Base-by-base conservation (phyloP, 1,140 invertebrate genomes). In the Riptortus pedestris region DNA sequence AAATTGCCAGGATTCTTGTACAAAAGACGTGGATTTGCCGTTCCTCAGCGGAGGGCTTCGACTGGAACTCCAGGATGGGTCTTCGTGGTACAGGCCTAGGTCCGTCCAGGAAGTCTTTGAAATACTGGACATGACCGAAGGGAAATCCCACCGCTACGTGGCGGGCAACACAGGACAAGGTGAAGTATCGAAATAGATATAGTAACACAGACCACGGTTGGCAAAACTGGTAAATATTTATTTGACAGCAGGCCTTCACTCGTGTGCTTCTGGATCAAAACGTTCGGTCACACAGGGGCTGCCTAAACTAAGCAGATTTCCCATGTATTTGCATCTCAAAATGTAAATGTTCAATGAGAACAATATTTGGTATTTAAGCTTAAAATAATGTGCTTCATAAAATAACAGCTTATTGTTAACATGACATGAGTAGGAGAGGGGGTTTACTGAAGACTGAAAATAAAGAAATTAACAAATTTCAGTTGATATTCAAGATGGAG, bases 131-230 rank as follows among this genome's bases (percentile, higher is more conserved):
- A 79, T 75, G 68, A 76, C 79, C 65, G 74, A 69, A 2, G 58
- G 69, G 2, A 70, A 73, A n/a, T 74, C 71, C 47, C 87, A 85
- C 67, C 76, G 78, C 66, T 68, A 86, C 5, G 76, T 86, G 5
- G 81, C 83, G 27, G 85, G 85, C 33, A 85, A 86, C 69, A 87
- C 85, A 1, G 83, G 80, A n/a, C 80, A 81, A 73, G 85, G 85
- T 85, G 69, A 68, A 18, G 2, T 55, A 1, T 55, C 2, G 12
- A 18, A 51, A 11, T 7, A 11, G 7, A 7, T 51, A n/a, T 7
- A 18, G 18, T 22, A n/a, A n/a, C n/a, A n/a, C n/a, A n/a, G n/a
- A n/a, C n/a, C n/a, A n/a, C n/a, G n/a, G n/a, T n/a, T n/a, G n/a
- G n/a, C n/a, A n/a, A n/a, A n/a, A n/a, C n/a, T n/a, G n/a, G n/a